Evolutionary conservation across 2,888 invertebrate species (phyloP).

Genomic region (Patella depressa): DNA sequence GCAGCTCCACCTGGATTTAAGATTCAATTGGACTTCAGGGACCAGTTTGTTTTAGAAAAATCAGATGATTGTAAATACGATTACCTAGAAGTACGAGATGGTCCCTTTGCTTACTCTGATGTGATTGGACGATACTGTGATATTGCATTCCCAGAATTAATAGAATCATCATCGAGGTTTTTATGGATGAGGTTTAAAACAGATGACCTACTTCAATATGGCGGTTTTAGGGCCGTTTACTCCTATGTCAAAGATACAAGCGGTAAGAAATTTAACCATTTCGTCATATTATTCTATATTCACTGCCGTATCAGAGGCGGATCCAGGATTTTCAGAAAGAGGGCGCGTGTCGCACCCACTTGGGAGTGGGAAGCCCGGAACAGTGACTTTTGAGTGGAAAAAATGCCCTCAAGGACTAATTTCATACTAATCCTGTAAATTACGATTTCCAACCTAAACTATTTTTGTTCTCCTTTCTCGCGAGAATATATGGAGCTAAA

Average conservation of each 20-base stretch:
- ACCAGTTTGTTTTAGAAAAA: constrained; percentile 82
- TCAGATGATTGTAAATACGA: constrained; percentile 83
- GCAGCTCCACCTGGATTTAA: constrained; percentile 71
- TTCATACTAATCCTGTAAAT: too few species aligned
- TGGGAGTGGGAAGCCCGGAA: too few species aligned
- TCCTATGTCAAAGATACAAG: constrained; percentile 52
- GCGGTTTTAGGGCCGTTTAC: constrained; percentile 84
- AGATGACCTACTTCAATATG: constrained; percentile 85
- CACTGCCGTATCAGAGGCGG: too few species aligned
- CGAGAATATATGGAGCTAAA: too few species aligned
- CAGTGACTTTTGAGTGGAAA: too few species aligned
- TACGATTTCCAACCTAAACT: too few species aligned
- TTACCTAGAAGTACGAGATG: constrained; percentile 86
- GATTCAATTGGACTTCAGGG: constrained; percentile 84
- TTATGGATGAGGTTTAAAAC: constrained; percentile 86
- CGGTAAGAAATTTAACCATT: constrained; percentile 15
- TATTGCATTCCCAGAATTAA: constrained; percentile 79
- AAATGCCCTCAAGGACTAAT: too few species aligned
- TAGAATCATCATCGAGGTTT: constrained; percentile 81
- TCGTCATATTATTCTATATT: too few species aligned
- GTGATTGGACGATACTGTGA: constrained; percentile 79
- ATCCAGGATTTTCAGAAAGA: too few species aligned
- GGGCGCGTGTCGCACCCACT: too few species aligned
- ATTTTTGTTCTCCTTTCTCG: too few species aligned
- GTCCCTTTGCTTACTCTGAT: constrained; percentile 76